Percentiles rank a stretch among this genome's conserved stretches.
These are phyloP conservation scores for Phaenicophaeus curvirostris DNA, from an alignment of 2,797 vertebrate species.

Conservation along the genomic window DNA sequence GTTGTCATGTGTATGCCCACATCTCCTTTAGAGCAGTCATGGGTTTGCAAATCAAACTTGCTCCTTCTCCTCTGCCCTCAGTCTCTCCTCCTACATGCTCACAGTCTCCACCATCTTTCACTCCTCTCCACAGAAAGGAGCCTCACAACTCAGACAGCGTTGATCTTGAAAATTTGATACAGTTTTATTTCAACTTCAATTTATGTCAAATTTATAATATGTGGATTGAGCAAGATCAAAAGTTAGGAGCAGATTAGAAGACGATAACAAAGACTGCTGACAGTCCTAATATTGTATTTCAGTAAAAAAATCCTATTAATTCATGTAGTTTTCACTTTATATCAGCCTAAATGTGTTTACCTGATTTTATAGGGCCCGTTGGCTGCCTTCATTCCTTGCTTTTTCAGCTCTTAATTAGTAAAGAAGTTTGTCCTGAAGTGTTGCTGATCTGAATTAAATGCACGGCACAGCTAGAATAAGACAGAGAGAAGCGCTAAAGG, in stretches of 20 bases:
- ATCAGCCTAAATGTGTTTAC: conserved; percentile 16
- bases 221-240: neutral
- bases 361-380: conserved; percentile 13
- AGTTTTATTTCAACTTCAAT: neutral
- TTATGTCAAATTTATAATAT: neutral
- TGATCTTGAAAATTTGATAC: neutral
- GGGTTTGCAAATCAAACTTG: neutral
- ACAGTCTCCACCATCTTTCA: neutral
- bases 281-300: neutral
- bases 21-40: neutral
- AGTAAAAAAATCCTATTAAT: neutral
- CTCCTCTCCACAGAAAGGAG: neutral
- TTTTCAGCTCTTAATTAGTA: conserved; percentile 52
- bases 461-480: conserved; percentile 46
- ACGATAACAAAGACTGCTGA: neutral
- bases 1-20: neutral
- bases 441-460: conserved; percentile 53
- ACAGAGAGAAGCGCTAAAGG: conserved; percentile 49
- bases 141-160: neutral
- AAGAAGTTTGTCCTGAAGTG: conserved; percentile 24
- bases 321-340: neutral
- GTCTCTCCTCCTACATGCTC: neutral
- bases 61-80: neutral
- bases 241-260: neutral
- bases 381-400: conserved; percentile 11